phyloP scores from a whole-genome alignment of 2,113 vertebrate species.

The Brachionichthys hirsutus region DNA sequence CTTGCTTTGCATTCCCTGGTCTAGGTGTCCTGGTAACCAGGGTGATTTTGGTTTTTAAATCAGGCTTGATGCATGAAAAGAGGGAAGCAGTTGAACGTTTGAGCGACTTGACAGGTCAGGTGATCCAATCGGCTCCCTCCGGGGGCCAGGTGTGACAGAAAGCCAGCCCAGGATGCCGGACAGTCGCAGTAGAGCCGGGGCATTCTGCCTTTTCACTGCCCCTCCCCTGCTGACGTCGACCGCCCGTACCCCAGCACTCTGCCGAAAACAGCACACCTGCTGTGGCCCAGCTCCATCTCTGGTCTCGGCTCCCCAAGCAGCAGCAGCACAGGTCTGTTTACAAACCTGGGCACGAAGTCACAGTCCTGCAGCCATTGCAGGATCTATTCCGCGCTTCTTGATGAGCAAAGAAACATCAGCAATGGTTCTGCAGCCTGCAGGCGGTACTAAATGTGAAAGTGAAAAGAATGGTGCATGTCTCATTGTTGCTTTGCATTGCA shows the following conservation, averaged over 20 bases:
- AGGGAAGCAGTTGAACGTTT: not conserved
- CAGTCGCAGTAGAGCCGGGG: slow-evolving; percentile 39
- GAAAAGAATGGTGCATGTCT: slow-evolving; percentile 10
- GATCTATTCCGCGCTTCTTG: slow-evolving; percentile 30
- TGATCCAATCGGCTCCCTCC: slow-evolving; percentile 19
- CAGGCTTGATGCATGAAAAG: slow-evolving; percentile 13
- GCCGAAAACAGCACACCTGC: slow-evolving; percentile 73
- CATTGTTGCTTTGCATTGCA: slow-evolving; percentile 19
- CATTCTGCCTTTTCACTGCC: slow-evolving; percentile 43
- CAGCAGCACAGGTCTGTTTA: slow-evolving; percentile 59
- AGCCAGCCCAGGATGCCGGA: slow-evolving; percentile 47
- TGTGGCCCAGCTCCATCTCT: slow-evolving; percentile 67
- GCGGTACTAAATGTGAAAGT: slow-evolving; percentile 18
- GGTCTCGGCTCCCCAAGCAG: slow-evolving; percentile 43
- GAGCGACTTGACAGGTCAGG: slow-evolving; percentile 23
- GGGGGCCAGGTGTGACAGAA: slow-evolving; percentile 33
- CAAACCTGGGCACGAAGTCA: slow-evolving; percentile 50
- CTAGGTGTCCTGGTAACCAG: slow-evolving; percentile 55
- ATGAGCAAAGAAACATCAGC: not conserved
- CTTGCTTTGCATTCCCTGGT: slow-evolving; percentile 55
- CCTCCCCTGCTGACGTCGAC: slow-evolving; percentile 68
- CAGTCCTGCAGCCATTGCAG: slow-evolving; percentile 31
- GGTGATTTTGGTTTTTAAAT: slow-evolving; percentile 23
- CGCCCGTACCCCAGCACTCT: slow-evolving; percentile 57
- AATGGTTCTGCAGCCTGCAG: not conserved